These are phyloP conservation scores for Hypothenemus hampei DNA, from an alignment of 1,140 invertebrate species.

Conservation along the genomic window DNA sequence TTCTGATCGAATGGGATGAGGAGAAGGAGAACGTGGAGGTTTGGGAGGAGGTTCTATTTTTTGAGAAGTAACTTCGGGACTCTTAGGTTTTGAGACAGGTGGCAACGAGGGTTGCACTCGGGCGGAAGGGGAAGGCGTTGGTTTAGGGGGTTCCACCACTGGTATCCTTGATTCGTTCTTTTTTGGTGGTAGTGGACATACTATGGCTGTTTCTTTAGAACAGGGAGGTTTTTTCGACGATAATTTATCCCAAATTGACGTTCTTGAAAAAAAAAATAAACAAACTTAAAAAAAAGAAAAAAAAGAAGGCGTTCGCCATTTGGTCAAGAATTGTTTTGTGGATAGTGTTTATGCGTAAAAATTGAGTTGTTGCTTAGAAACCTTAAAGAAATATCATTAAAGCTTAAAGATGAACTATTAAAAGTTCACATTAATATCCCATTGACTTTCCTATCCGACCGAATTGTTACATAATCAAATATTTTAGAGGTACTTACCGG, in stretches of 20 bases:
- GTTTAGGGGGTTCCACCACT: slow-evolving; percentile 24
- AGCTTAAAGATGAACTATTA: too few species aligned
- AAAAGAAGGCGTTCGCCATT: too few species aligned
- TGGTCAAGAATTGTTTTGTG: too few species aligned
- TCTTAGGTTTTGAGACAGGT: slow-evolving; percentile 15
- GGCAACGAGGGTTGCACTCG: slow-evolving; percentile 13
- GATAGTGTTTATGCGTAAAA: too few species aligned
- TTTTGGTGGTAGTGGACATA: slow-evolving; percentile 27
- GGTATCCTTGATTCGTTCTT: slow-evolving; percentile 29
- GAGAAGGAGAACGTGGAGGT: slow-evolving; percentile 39
- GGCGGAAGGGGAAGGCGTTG: slow-evolving; percentile 17
- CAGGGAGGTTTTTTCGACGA: slow-evolving; percentile 23
- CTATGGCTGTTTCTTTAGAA: slow-evolving; percentile 27
- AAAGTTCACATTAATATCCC: too few species aligned
- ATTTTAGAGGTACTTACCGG: slow-evolving; percentile 39
- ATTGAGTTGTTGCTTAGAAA: too few species aligned
- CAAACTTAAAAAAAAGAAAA: slow-evolving; percentile 27
- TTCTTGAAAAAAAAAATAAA: slow-evolving; percentile 35
- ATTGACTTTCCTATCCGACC: too few species aligned
- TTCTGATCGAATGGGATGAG: slow-evolving; percentile 36
- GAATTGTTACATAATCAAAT: too few species aligned
- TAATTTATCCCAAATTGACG: slow-evolving; percentile 30
- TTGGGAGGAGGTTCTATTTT: slow-evolving; percentile 33
- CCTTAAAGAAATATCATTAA: slow-evolving; percentile 9
- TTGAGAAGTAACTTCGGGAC: not conserved